phyloP scores from a whole-genome alignment of 2,797 vertebrate species.

The Schizopygopsis pylzovi region DNA sequence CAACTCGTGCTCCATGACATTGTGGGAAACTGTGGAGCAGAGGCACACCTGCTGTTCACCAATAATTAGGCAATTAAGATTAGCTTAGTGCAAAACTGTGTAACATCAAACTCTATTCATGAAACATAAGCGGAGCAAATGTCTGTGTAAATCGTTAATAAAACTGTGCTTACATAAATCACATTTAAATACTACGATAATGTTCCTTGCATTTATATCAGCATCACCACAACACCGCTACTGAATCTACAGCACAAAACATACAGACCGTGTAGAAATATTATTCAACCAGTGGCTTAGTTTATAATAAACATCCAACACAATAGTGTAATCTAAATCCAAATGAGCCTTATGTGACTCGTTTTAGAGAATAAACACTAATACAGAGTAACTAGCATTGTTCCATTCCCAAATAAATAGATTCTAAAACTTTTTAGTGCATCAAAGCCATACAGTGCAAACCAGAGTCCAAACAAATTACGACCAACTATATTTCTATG shows the following conservation, averaged over 20 bases:
- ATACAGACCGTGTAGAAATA: not conserved
- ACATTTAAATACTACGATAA: not conserved
- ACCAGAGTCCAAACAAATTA: not conserved
- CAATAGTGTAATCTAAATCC: not conserved
- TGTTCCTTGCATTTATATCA: not conserved
- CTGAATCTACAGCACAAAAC: not conserved
- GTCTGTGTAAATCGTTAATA: not conserved
- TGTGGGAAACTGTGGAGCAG: constrained; percentile 30
- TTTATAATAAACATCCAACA: not conserved
- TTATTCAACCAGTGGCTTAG: not conserved
- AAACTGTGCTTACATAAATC: not conserved
- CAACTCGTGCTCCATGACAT: constrained; percentile 20
- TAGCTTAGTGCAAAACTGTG: not conserved
- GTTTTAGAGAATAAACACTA: not conserved
- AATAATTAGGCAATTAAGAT: constrained; percentile 43
- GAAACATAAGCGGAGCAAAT: constrained; percentile 8
- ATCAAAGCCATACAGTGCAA: not conserved
- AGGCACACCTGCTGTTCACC: constrained; percentile 20
- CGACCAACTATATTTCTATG: too few relatives aligned
- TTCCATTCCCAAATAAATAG: not conserved
- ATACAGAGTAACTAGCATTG: not conserved
- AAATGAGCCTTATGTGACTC: not conserved
- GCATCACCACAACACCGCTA: not conserved
- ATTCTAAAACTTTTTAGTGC: not conserved
- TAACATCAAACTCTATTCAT: constrained; percentile 11